These are phyloP conservation scores for Conus canariensis DNA, from an alignment of 2,888 invertebrate species.

Conservation along the genomic window DNA sequence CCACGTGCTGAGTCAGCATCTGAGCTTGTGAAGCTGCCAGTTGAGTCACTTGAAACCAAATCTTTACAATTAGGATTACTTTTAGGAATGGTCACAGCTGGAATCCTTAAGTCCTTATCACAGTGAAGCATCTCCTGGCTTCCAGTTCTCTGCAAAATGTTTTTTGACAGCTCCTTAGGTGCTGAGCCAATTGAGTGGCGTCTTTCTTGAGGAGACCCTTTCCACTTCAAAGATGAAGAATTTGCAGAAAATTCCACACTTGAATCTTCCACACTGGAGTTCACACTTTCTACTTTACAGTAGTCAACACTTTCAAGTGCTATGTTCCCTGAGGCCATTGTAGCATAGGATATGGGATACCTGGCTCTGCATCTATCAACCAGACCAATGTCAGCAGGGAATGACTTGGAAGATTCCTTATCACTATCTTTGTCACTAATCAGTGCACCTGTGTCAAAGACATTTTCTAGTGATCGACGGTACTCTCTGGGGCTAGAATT, in stretches of 20 bases:
- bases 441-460: conserved; percentile 55
- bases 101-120: conserved; percentile 10
- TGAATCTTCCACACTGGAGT: conserved; percentile 36
- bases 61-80: neutral
- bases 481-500: conserved; percentile 45
- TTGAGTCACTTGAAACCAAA: conserved; percentile 21
- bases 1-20: conserved; percentile 39
- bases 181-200: conserved; percentile 73
- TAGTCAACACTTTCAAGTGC: conserved; percentile 41
- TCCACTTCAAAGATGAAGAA: conserved; percentile 63
- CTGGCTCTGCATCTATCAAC: conserved; percentile 50
- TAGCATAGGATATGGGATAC: conserved; percentile 71
- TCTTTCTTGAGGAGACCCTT: conserved; percentile 66
- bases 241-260: conserved; percentile 30
- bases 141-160: conserved; percentile 58
- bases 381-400: conserved; percentile 64
- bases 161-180: conserved; percentile 63
- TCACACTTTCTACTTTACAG: conserved; percentile 33
- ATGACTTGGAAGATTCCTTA: conserved; percentile 71
- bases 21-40: conserved; percentile 28
- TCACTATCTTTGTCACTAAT: conserved; percentile 69
- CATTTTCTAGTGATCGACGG: conserved; percentile 65
- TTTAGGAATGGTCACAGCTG: neutral
- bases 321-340: conserved; percentile 70
- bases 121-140: conserved; percentile 59